phyloP scores from a whole-genome alignment of 1,140 invertebrate genomes.

The Venturia canescens region DNA sequence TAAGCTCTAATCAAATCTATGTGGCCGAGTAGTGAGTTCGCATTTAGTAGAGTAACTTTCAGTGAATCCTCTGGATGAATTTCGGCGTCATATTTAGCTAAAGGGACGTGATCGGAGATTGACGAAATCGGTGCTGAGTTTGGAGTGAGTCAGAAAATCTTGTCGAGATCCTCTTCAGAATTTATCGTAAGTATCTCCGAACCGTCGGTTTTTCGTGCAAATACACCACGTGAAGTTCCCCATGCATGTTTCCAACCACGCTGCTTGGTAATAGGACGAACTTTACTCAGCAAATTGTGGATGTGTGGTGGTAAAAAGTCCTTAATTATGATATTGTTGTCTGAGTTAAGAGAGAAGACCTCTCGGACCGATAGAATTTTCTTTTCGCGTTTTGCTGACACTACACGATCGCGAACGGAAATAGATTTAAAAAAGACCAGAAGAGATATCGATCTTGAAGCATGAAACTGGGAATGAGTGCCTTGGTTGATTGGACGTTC shows the following conservation, averaged over 20 bases:
- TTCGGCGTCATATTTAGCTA: too few relatives aligned
- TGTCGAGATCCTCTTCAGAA: not conserved
- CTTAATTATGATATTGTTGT: not conserved
- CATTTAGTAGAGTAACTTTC: constrained; percentile 1
- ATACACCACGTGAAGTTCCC: too few relatives aligned
- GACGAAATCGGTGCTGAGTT: not conserved
- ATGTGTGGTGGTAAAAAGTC: too few relatives aligned
- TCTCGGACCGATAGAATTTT: too few relatives aligned
- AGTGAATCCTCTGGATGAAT: too few relatives aligned
- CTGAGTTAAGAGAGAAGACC: too few relatives aligned
- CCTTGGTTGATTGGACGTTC: too few relatives aligned
- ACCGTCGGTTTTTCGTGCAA: not conserved
- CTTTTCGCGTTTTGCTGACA: too few relatives aligned
- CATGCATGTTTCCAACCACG: not conserved
- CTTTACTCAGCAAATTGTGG: not conserved
- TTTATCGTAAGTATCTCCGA: not conserved
- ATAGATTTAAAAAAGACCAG: too few relatives aligned
- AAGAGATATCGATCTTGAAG: too few relatives aligned
- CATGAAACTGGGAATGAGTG: too few relatives aligned
- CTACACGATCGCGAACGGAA: too few relatives aligned
- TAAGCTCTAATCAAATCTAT: not conserved
- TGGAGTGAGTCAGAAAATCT: not conserved
- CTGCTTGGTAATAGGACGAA: not conserved
- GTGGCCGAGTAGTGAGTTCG: constrained; percentile 7
- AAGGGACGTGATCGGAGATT: not conserved